These are phyloP conservation scores for Pheosia tremula DNA, from an alignment of 2,888 invertebrate genomes.

Conservation along the genomic window DNA sequence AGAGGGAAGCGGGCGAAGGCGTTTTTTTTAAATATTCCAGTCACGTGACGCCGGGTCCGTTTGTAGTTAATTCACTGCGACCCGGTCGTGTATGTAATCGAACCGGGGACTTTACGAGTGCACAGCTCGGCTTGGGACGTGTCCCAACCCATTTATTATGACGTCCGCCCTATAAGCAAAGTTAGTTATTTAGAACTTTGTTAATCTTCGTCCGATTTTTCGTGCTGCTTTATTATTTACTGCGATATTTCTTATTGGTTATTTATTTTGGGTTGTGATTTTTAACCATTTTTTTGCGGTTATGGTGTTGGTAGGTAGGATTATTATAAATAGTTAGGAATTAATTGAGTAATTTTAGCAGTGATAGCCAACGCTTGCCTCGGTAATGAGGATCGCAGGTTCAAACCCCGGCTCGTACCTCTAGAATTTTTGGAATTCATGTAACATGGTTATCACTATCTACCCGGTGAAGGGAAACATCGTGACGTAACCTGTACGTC, in stretches of 20 bases:
- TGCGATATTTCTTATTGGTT: constrained; percentile 29
- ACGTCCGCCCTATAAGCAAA: constrained; percentile 42
- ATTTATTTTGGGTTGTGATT: constrained; percentile 22
- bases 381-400: too few species aligned
- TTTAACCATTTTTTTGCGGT: background rate
- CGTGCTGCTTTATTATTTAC: constrained; percentile 37
- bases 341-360: too few species aligned
- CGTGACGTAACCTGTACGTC: too few species aligned
- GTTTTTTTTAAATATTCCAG: constrained; percentile 58
- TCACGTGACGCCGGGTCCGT: constrained; percentile 60
- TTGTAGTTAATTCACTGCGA: constrained; percentile 66
- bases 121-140: constrained; percentile 52
- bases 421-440: too few species aligned
- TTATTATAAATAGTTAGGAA: too few species aligned
- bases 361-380: too few species aligned
- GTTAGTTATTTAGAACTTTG: constrained; percentile 50
- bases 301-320: too few species aligned
- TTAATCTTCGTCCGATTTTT: constrained; percentile 46
- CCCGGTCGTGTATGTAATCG: constrained; percentile 65
- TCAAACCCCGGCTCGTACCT: too few species aligned
- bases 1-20: constrained; percentile 44
- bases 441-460: too few species aligned
- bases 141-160: constrained; percentile 55
- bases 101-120: constrained; percentile 65
- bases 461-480: too few species aligned